Base-by-base conservation (phyloP, 2,888 invertebrate genomes). In the Ceramica pisi region DNA sequence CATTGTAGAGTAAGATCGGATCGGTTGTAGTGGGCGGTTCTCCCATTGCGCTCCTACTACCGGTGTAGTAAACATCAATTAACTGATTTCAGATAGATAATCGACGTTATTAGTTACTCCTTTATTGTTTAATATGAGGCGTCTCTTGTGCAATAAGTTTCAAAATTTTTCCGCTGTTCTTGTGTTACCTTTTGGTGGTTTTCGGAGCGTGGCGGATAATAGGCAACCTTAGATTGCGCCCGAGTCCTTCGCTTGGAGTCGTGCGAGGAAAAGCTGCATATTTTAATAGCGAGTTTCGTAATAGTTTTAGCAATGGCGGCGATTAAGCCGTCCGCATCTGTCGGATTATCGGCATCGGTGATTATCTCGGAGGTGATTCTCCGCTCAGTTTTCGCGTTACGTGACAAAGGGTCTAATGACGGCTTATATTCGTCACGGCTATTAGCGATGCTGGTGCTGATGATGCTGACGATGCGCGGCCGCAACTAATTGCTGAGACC, bases 191-290 rank as follows among this genome's bases (percentile, higher is more conserved):
- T 95, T 95, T 93, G 92, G 90, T 95, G 95, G 79, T 95, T 95
- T 96, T 96, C 95, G 96, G 96, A 96, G 96, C 96, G 96, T 96
- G 92, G 94, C 96, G 94, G 90, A 92, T 94, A 94, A 95, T 94
- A 94, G 94, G 94, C 94, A 95, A 94, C 95, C 95, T 95, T 94
- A 94, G 92, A 93, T 94, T 93, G 93, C 94, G 92, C 92, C 91
- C 90, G 90, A 93, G 95, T 96, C 96, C 95, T 95, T 96, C 95
- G 93, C 86, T 87, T 86, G 67, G 88, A 89, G 91, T 90, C 90
- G 91, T 91, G 90, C 92, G 91, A 91, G 94, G 94, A 95, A 95
- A 92, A 95, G 94, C 93, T 92, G 92, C 90, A 93, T 93, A 92
- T 94, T 94, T 94, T 92, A 92, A 92, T 92, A 90, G 89, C 81